Conservation (phyloP, 2,888 invertebrate species). For the Fragum sueziense region DNA sequence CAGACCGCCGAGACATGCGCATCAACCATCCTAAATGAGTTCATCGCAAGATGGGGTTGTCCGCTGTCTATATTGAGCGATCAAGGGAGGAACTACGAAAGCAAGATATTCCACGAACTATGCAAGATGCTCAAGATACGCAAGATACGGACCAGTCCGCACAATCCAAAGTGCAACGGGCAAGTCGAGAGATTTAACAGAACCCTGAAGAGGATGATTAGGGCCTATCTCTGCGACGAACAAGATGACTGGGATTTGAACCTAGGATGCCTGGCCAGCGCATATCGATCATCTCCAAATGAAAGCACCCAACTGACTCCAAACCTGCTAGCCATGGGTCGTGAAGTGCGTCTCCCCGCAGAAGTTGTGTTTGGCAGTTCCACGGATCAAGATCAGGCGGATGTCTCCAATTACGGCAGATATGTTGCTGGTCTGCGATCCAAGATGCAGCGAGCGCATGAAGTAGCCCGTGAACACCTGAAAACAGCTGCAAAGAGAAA, state of each 20-base stretch:
- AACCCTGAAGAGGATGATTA: conserved; percentile 48
- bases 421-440: no score
- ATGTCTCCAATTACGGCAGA: not conserved
- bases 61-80: conserved; percentile 32
- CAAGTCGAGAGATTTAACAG: no score
- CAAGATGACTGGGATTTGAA: no score
- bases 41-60: conserved; percentile 35
- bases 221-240: no score
- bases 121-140: no score
- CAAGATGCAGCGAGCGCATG: conserved; percentile 26
- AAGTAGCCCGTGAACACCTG: conserved; percentile 29
- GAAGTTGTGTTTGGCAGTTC: conserved; percentile 40
- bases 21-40: conserved; percentile 31
- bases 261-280: conserved; percentile 51
- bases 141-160: no score
- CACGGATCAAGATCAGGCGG: no score
- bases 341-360: conserved; percentile 46
- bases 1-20: conserved; percentile 20
- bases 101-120: conserved; percentile 33
- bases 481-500: conserved; percentile 3
- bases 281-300: conserved; percentile 48
- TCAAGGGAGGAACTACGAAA: conserved; percentile 46
- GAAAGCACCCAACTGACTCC: conserved; percentile 52
- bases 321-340: conserved; percentile 52
- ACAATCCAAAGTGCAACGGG: no score